phyloP scores from a whole-genome alignment of 1,140 invertebrate genomes.

The Polypedilum vanderplanki region DNA sequence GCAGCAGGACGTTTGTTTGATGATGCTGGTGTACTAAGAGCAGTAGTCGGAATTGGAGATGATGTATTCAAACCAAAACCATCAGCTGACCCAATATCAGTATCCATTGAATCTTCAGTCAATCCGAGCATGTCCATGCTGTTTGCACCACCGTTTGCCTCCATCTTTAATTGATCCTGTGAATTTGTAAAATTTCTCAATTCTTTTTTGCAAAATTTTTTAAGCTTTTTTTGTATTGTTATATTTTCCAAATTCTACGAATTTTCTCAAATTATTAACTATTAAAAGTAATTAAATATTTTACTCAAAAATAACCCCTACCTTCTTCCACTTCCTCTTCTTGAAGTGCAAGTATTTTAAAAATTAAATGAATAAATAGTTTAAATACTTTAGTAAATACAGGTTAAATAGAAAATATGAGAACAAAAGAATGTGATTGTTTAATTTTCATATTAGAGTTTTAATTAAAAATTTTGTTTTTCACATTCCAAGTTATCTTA shows the following conservation, averaged over 20 bases:
- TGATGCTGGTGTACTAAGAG: slow-evolving; percentile 48
- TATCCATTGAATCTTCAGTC: slow-evolving; percentile 61
- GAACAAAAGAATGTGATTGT: too few species aligned
- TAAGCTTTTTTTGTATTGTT: not conserved
- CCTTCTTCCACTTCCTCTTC: slow-evolving; percentile 23
- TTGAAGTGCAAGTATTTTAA: not conserved
- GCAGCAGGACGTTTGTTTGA: slow-evolving; percentile 44
- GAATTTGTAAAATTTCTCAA: too few species aligned
- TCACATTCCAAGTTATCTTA: too few species aligned
- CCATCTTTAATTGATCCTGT: slow-evolving; percentile 20
- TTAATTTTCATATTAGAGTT: too few species aligned
- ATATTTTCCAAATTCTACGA: not conserved
- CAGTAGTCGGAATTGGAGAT: slow-evolving; percentile 43
- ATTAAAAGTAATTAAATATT: not conserved
- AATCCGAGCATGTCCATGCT: slow-evolving; percentile 52
- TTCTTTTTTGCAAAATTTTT: too few species aligned
- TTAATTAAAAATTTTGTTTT: too few species aligned
- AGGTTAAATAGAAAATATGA: too few species aligned
- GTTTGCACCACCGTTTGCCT: slow-evolving; percentile 35
- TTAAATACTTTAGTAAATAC: too few species aligned
- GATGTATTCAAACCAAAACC: slow-evolving; percentile 48
- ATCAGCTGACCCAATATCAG: slow-evolving; percentile 61
- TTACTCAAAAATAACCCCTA: not conserved
- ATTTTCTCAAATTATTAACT: not conserved
- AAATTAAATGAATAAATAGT: too few species aligned